phyloP scores from a whole-genome alignment of 2,113 vertebrate species.

The Stegostoma tigrinum region DNA sequence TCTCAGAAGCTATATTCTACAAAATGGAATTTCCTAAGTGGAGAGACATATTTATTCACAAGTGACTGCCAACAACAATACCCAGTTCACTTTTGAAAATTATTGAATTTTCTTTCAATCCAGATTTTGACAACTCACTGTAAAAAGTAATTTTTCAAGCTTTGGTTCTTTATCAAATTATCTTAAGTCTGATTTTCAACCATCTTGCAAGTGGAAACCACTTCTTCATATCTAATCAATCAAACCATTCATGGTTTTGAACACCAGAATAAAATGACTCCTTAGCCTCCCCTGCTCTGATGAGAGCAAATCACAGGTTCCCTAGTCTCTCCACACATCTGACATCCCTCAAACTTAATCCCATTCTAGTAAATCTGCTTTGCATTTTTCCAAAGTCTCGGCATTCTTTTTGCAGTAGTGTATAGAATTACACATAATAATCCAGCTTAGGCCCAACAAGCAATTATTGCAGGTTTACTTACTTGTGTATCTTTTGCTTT shows the following conservation, averaged over 20 bases:
- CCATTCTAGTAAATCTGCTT: not conserved
- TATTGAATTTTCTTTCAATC: too few species aligned
- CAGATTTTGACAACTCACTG: too few species aligned
- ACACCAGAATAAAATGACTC: not conserved
- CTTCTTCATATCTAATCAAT: not conserved
- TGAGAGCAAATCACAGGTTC: not conserved
- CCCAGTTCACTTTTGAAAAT: too few species aligned
- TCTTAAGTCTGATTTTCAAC: not conserved
- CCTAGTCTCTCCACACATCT: not conserved
- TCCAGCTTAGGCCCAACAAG: not conserved
- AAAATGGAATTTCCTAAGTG: too few species aligned
- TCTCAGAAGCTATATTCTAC: too few species aligned
- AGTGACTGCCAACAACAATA: too few species aligned
- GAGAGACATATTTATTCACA: too few species aligned
- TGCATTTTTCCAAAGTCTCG: not conserved
- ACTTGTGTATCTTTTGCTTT: not conserved
- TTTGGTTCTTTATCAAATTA: not conserved
- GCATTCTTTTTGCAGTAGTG: not conserved
- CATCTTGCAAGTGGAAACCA: not conserved
- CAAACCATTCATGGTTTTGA: not conserved
- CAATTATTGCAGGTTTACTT: not conserved
- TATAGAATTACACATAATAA: not conserved
- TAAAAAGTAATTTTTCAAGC: not conserved
- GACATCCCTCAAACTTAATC: not conserved
- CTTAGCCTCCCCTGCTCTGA: not conserved